Evolutionary conservation across 2,797 vertebrate species (phyloP).

Genomic region (Triplophysa yarkandensis): DNA sequence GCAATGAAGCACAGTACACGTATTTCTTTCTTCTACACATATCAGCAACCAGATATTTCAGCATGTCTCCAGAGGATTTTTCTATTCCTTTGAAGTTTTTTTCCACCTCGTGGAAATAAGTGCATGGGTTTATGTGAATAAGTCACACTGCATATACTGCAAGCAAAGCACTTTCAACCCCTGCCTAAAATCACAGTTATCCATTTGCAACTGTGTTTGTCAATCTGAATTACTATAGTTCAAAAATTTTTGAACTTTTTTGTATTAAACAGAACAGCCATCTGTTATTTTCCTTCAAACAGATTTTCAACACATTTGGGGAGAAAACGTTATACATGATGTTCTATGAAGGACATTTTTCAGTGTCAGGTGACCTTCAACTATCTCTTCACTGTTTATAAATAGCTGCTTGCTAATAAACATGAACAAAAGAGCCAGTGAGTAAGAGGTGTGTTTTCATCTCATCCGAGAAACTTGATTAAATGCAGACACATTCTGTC

Average conservation of each 20-base stretch:
- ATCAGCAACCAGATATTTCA: constrained; percentile 33
- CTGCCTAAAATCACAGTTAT: too few species aligned
- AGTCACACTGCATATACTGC: constrained; percentile 33
- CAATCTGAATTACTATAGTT: too few species aligned
- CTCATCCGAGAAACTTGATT: not conserved
- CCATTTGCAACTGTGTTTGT: too few species aligned
- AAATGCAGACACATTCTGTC: constrained; percentile 4
- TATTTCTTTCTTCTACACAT: constrained; percentile 9
- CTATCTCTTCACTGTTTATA: not conserved
- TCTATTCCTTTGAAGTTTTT: constrained; percentile 58
- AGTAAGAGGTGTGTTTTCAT: not conserved
- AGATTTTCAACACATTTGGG: constrained; percentile 2
- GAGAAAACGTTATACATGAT: not conserved
- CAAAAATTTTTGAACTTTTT: too few species aligned
- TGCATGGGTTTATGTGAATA: constrained; percentile 38
- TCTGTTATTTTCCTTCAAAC: not conserved
- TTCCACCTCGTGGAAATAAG: constrained; percentile 28
- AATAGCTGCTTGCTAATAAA: constrained; percentile 18
- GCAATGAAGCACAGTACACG: not conserved
- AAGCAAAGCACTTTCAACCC: not conserved
- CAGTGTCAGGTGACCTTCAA: not conserved
- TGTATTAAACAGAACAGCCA: not conserved
- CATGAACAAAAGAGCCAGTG: constrained; percentile 25
- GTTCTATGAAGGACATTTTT: constrained; percentile 3
- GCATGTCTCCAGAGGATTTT: constrained; percentile 48